phyloP scores from a whole-genome alignment of 2,888 invertebrate species.

The Bibio marci region DNA sequence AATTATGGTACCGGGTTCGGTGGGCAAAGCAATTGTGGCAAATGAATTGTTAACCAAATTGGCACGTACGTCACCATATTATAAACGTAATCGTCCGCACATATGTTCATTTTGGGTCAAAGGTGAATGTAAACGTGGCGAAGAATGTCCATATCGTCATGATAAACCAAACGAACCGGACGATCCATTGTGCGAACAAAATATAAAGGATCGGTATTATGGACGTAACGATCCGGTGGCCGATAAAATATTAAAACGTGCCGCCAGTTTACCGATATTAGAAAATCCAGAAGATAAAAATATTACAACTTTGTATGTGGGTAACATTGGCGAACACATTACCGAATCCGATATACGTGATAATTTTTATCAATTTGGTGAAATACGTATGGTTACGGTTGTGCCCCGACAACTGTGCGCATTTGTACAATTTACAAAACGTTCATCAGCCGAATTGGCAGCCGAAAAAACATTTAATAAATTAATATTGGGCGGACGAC shows the following conservation, averaged over 20 bases:
- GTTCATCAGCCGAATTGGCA: conserved; percentile 81
- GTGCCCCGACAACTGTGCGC: conserved; percentile 91
- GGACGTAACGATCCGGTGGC: conserved; percentile 89
- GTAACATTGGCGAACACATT: conserved; percentile 76
- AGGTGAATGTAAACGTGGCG: conserved; percentile 83
- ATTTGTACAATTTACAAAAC: conserved; percentile 88
- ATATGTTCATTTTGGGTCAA: conserved; percentile 94
- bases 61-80: conserved; percentile 79
- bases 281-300: conserved; percentile 91
- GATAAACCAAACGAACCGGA: conserved; percentile 91
- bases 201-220: conserved; percentile 80
- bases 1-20: conserved; percentile 35
- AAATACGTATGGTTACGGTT: conserved; percentile 84
- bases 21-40: conserved; percentile 50
- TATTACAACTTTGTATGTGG: conserved; percentile 95
- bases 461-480: conserved; percentile 94
- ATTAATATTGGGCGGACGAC: conserved; percentile 59
- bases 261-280: conserved; percentile 83
- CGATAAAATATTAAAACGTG: conserved; percentile 71
- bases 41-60: conserved; percentile 68
- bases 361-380: conserved; percentile 97
- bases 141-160: conserved; percentile 86
- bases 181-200: conserved; percentile 83
- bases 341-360: conserved; percentile 85
- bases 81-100: conserved; percentile 80